Base-by-base conservation (phyloP, 2,113 vertebrate species). In the Alaudala cheleensis region DNA sequence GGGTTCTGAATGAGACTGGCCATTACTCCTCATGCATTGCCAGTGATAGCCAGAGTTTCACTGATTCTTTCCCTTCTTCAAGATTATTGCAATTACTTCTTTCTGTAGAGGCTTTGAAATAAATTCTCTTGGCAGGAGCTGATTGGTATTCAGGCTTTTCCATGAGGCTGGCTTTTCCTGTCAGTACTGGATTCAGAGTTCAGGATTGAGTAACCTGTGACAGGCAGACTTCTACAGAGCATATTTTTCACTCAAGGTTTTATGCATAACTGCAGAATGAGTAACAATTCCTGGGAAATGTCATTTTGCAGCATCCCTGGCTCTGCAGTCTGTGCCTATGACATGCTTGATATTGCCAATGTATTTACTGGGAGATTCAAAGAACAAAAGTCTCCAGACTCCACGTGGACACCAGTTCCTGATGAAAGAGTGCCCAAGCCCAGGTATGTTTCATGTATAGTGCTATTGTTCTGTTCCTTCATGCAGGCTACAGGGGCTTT, bases 301-400 rank as follows among this genome's bases (percentile, higher is more conserved):
- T 97, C 94, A 86, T 40, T 84, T 97, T 96, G 77, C 98, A 99
- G 99, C 96, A 99, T 99, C 97, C 99, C 99, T 49, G 99, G 99
- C 84, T 99, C 99, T 56, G 99, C 99, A 5, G 99, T 99, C 57
- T 99, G 99, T 79, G 99, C 99, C 93, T 99, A 99, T 79, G 99
- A 99, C 97, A 99, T 99, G 99, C 98, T 98, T 29, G 99, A 99
- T 86, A 98, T 99, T 83, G 99, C 99, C 95, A 98, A 92, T 90
- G 98, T 99, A 21, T 99, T 99, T 95, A 99, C 99, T 33, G 99
- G 99, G 51, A 98, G 99, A 95, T 99, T 99, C 98, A 99, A 99
- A 97, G 99, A 99, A 78, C 99, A 99, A 96, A 99, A 99, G 97
- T 99, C 99, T 77, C 98, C 99, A 6, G 99, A 99, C 95, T 99